phyloP scores from a whole-genome alignment of 2,797 vertebrate genomes.

The Eospalax fontanierii region DNA sequence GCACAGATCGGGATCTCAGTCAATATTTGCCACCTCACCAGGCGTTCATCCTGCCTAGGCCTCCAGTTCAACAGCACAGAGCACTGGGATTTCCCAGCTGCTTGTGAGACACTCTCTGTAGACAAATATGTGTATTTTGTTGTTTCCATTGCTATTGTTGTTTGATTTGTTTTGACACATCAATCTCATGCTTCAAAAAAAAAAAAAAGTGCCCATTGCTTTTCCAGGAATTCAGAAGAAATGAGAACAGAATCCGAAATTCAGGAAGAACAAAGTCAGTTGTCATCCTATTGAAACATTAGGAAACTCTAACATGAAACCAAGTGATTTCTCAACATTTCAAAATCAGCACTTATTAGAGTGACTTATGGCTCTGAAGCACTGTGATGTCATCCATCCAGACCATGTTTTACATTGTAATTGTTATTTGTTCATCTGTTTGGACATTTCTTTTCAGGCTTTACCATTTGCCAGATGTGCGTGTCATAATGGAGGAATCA shows the following conservation, averaged over 20 bases:
- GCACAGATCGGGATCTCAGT: not conserved
- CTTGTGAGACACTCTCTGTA: conserved; percentile 17
- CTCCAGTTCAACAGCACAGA: not conserved
- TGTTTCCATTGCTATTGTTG: not conserved
- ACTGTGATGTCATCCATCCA: not conserved
- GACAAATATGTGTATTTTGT: not conserved
- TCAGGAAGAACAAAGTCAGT: conserved; percentile 48
- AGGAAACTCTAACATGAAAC: not conserved
- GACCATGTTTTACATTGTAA: not conserved
- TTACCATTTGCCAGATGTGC: not conserved
- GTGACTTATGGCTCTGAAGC: not conserved
- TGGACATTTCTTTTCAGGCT: not conserved
- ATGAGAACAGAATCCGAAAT: conserved; percentile 6
- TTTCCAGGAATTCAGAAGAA: conserved; percentile 24
- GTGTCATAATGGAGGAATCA: not conserved
- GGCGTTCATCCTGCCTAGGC: not conserved
- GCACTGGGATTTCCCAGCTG: not conserved
- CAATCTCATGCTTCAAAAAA: not conserved
- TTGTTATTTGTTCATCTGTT: conserved; percentile 23
- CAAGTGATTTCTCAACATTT: not conserved
- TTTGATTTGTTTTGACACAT: not conserved
- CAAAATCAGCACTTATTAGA: conserved; percentile 24
- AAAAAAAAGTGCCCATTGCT: not conserved
- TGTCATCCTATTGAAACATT: not conserved
- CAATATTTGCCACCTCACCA: not conserved